Percentiles rank a stretch among this genome's conserved stretches.
Evolutionary conservation across 2,797 vertebrate species (phyloP).

Genomic region (Falco cherrug): DNA sequence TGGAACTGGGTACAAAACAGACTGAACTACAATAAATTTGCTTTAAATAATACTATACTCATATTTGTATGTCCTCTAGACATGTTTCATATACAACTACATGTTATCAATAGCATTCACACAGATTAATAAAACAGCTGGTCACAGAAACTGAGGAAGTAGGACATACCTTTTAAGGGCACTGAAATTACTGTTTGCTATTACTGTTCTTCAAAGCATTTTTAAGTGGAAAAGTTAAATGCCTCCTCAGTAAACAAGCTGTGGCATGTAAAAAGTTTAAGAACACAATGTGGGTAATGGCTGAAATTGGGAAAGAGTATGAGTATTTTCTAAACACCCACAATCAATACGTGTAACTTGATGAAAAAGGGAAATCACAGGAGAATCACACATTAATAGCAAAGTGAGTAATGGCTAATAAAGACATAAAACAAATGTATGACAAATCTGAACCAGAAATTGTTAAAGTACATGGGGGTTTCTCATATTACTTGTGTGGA

Average conservation of each 20-base stretch:
- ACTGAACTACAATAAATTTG: neutral
- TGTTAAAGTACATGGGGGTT: neutral
- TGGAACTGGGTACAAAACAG: neutral
- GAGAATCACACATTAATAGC: neutral
- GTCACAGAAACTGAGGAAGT: neutral
- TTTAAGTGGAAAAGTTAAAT: neutral
- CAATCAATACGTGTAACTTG: constrained; percentile 12
- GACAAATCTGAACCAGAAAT: neutral
- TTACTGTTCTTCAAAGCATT: neutral
- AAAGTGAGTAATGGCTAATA: neutral
- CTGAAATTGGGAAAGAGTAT: constrained; percentile 16
- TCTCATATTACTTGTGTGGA: neutral
- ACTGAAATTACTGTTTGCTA: neutral
- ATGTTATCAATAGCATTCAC: neutral
- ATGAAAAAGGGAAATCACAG: neutral
- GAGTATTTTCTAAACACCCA: constrained; percentile 42
- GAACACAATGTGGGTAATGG: neutral
- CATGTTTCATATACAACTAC: neutral
- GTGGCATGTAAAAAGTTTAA: neutral
- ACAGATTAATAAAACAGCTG: neutral
- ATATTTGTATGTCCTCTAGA: neutral
- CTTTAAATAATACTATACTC: neutral
- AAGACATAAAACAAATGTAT: neutral
- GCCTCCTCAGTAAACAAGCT: neutral
- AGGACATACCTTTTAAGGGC: neutral